phyloP scores from a whole-genome alignment of 2,888 invertebrate genomes.

The Diloba caeruleocephala region DNA sequence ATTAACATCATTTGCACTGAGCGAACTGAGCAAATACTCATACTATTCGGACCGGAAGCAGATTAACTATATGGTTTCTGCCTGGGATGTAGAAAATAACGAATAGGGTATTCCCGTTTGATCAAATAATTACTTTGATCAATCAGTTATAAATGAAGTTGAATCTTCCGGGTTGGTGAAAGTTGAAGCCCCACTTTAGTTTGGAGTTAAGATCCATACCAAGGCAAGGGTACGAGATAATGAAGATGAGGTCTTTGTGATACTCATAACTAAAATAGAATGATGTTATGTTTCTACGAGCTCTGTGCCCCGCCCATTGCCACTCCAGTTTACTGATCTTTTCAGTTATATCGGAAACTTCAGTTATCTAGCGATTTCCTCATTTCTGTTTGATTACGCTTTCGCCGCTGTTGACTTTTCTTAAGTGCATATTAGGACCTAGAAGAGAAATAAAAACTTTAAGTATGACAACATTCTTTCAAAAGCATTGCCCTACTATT shows the following conservation, averaged over 20 bases:
- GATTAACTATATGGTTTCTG: constrained; percentile 3
- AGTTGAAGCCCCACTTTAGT: constrained; percentile 4
- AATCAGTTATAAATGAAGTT: constrained; percentile 8
- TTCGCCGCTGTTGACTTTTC: too few species aligned
- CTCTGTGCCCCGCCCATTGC: too few species aligned
- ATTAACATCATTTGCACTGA: constrained; percentile 18
- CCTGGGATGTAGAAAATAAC: not conserved
- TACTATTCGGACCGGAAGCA: constrained; percentile 8
- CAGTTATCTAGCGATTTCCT: too few species aligned
- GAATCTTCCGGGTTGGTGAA: constrained; percentile 3
- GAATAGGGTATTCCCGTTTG: constrained; percentile 1
- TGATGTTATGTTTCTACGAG: not conserved
- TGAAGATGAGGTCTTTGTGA: not conserved
- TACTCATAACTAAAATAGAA: too few species aligned
- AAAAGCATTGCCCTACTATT: too few species aligned
- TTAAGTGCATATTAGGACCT: too few species aligned
- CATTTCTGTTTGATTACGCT: too few species aligned
- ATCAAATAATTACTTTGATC: constrained; percentile 8
- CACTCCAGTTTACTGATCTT: too few species aligned
- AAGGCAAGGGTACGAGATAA: not conserved
- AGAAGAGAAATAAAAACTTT: too few species aligned
- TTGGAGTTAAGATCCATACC: not conserved
- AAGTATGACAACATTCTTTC: too few species aligned
- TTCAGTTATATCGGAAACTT: too few species aligned
- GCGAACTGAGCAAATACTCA: constrained; percentile 30